A percentile compares a stretch with the other conserved stretches of the same genome.
These are phyloP conservation scores for Elysia chlorotica DNA, from an alignment of 1,140 invertebrate species.

Conservation along the genomic window DNA sequence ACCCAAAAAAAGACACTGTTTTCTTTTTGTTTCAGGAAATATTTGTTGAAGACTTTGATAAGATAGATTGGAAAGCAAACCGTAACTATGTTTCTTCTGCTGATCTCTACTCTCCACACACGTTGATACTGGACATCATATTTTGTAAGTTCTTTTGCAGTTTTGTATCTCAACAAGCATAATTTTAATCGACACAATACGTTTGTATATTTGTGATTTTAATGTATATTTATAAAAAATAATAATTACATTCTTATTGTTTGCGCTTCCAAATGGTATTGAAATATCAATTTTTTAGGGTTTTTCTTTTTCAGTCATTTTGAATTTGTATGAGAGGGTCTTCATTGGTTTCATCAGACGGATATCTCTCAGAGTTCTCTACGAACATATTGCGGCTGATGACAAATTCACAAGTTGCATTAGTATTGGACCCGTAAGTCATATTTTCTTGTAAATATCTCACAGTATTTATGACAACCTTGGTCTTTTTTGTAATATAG, in stretches of 20 bases:
- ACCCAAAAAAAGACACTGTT: too few relatives aligned
- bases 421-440: slow-evolving; percentile 52
- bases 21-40: slow-evolving; percentile 41
- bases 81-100: slow-evolving; percentile 43
- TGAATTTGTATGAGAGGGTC: slow-evolving; percentile 44
- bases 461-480: too few relatives aligned
- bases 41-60: slow-evolving; percentile 38
- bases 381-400: slow-evolving; percentile 52
- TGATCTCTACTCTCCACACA: slow-evolving; percentile 50
- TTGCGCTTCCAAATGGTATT: too few relatives aligned
- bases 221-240: not conserved
- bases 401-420: slow-evolving; percentile 51
- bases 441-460: too few relatives aligned
- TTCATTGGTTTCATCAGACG: slow-evolving; percentile 30
- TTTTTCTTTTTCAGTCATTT: slow-evolving; percentile 28
- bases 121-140: slow-evolving; percentile 36
- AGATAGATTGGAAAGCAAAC: slow-evolving; percentile 43
- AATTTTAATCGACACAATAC: too few relatives aligned
- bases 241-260: too few relatives aligned
- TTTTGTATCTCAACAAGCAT: too few relatives aligned
- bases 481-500: too few relatives aligned
- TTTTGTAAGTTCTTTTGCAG: slow-evolving; percentile 37
- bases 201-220: not conserved
- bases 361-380: slow-evolving; percentile 38
- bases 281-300: not conserved